phyloP scores from a whole-genome alignment of 2,113 vertebrate species.

The Podiceps cristatus region DNA sequence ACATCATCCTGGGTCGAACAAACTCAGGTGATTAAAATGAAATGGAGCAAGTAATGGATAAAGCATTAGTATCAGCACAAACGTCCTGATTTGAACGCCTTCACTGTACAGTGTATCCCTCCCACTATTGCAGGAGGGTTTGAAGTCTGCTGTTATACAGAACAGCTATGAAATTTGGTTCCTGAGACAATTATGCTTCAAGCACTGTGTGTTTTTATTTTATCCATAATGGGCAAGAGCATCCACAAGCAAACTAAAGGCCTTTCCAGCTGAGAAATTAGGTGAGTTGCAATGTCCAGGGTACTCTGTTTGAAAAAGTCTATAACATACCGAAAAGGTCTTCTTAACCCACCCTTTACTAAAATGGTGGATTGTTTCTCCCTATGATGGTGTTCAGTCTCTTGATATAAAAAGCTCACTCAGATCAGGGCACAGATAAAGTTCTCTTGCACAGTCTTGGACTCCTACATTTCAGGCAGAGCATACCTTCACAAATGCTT shows the following conservation, averaged over 20 bases:
- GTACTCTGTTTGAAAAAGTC: not conserved
- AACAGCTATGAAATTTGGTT: not conserved
- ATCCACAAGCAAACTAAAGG: not conserved
- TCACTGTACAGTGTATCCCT: not conserved
- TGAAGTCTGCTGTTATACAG: not conserved
- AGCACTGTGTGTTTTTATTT: not conserved
- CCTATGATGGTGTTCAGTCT: not conserved
- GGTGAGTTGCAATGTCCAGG: not conserved
- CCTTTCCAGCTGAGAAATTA: not conserved
- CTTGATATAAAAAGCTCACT: not conserved
- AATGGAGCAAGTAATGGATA: conserved; percentile 58
- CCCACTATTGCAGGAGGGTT: not conserved
- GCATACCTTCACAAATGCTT: not conserved
- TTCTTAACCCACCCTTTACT: not conserved
- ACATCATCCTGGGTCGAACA: not conserved
- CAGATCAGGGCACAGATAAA: not conserved
- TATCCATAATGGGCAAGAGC: not conserved
- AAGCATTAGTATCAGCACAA: conserved; percentile 28
- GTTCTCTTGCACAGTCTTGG: not conserved
- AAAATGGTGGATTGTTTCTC: not conserved
- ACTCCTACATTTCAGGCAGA: not conserved
- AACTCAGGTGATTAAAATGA: conserved; percentile 49
- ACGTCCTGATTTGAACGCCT: not conserved
- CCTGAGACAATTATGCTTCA: not conserved
- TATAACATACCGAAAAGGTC: not conserved